These are phyloP conservation scores for Megamerina dolium DNA, from an alignment of 2,888 invertebrate genomes.

Conservation along the genomic window DNA sequence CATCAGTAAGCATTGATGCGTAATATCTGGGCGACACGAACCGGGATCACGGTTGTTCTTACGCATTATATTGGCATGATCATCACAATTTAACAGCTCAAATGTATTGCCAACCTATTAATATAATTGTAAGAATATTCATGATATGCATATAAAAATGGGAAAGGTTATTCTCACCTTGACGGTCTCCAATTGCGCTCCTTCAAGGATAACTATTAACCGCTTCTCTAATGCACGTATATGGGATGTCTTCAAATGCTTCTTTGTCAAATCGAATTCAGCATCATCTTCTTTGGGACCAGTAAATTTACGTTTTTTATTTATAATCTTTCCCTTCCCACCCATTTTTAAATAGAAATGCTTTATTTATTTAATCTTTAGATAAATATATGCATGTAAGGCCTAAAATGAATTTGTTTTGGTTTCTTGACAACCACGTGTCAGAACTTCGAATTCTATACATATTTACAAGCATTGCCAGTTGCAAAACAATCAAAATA, in stretches of 20 bases:
- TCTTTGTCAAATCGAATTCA: constrained; percentile 73
- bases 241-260: constrained; percentile 71
- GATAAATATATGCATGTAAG: too few species aligned
- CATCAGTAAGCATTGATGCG: constrained; percentile 96
- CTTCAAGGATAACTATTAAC: constrained; percentile 85
- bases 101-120: constrained; percentile 76
- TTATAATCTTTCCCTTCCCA: constrained; percentile 40
- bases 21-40: constrained; percentile 90
- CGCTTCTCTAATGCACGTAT: constrained; percentile 82
- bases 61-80: constrained; percentile 76
- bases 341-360: constrained; percentile 28
- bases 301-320: constrained; percentile 41
- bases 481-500: too few species aligned
- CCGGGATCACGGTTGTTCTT: constrained; percentile 84
- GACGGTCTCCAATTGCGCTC: constrained; percentile 91
- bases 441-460: neutral
- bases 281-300: constrained; percentile 56
- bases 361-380: too few species aligned
- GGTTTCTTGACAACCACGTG: neutral
- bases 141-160: neutral
- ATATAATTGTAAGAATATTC: neutral
- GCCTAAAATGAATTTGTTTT: constrained; percentile 1
- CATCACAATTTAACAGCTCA: constrained; percentile 90
- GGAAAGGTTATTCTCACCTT: constrained; percentile 59
- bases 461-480: too few species aligned